Base-by-base conservation (phyloP, 1,140 invertebrate genomes). In the Pseudomyrmex sp. region DNA sequence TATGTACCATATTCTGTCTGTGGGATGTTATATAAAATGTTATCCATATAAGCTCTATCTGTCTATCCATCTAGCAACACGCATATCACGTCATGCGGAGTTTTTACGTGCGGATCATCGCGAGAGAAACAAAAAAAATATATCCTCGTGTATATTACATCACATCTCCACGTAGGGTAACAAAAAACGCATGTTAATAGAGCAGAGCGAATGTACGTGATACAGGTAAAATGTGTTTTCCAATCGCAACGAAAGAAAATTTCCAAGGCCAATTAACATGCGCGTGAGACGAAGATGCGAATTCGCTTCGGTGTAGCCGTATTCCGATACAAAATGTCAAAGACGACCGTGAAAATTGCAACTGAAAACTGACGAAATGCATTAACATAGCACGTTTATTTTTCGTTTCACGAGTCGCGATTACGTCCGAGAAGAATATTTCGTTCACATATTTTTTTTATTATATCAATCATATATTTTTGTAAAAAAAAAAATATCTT, bases 11-110 rank as follows among this genome's bases (percentile, higher is more conserved):
- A 48, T 75, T 35, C 23, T 18, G 12, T 61, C 59, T n/a, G 12
- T 7, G 35, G 54, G 54, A 50, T 75, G 15, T 48, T 61, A 13
- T 5, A 75, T 75, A 75, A 75, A 75, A 48, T 63, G 26, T 75
- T n/a, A 18, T 5, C 7, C 4, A 18, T 35, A 35, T 18, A 46
- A 44, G 48, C 62, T 20, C 15, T 75, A 23, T 18, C 35, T 35
- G 35, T 35, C 35, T 35, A 50, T 63, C 10, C 46, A 44, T 62
- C 44, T 74, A 50, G 15, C 15, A 75, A 48, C 15, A 75, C 20
- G 59, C 23, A 18, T 23, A 8, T 35, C 35, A 68, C 26, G 18
- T 66, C 48, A 20, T 18, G 35, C 26, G 62, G 58, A 20, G 26
- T 50, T 74, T 63, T 10, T 15, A 44, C 52, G 44, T 44, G 44